Evolutionary conservation across 2,888 invertebrate species (phyloP).

Genomic region (Gortyna flavago): DNA sequence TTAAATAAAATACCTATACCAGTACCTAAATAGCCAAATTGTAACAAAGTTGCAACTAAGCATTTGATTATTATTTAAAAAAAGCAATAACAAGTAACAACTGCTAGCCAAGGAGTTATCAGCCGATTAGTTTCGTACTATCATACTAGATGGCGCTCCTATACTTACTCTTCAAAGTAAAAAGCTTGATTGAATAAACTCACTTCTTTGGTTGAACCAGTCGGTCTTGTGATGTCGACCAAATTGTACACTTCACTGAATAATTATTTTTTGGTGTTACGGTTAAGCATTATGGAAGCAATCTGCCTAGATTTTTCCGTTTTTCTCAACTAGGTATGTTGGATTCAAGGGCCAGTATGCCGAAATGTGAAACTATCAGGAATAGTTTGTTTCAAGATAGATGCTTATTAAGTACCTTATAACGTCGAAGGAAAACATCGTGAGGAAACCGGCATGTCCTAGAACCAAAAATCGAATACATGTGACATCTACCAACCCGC

Average conservation of each 20-base stretch:
- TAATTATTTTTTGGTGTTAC: neutral
- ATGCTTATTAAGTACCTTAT: neutral
- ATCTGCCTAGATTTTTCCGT: too few species aligned
- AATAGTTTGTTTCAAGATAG: neutral
- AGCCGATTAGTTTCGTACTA: neutral
- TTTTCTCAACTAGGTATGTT: too few species aligned
- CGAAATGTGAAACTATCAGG: neutral
- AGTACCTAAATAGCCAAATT: neutral
- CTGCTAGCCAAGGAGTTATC: neutral
- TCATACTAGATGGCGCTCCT: slow-evolving; percentile 37
- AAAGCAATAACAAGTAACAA: too few species aligned
- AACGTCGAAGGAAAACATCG: neutral
- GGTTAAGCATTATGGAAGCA: neutral
- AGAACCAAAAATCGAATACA: neutral
- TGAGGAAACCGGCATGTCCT: neutral
- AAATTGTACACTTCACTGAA: neutral
- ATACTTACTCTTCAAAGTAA: neutral
- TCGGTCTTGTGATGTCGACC: neutral
- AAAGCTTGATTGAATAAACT: neutral
- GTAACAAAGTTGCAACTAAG: neutral
- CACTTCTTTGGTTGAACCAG: neutral
- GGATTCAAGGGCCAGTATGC: too few species aligned
- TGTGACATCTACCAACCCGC: neutral
- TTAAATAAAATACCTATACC: neutral
- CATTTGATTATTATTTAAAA: neutral